Base-by-base conservation (phyloP, 1,140 invertebrate species). In the Ips nitidus region DNA sequence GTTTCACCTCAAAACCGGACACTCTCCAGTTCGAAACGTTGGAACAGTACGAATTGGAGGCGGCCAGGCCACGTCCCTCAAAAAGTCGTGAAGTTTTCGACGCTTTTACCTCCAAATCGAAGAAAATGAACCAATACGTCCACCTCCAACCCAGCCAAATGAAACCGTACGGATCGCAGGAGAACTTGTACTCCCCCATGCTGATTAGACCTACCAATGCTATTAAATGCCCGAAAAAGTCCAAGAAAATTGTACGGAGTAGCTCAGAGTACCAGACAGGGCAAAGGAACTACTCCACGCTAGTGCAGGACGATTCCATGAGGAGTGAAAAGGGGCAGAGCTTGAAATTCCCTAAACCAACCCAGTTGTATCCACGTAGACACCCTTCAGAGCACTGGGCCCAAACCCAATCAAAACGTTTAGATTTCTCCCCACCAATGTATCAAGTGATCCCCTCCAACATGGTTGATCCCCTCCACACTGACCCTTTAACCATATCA, bases 11-110 rank as follows among this genome's bases (percentile, higher is more conserved):
- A 1, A 60, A 55, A 43, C 5, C 50, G 8, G 52, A 69, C n/a
- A 38, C 42, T 3, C 7, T 61, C 41, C 47, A 52, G 52, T 47
- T 3, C 52, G 63, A 71, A 50, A 56, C 53, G 6, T 47, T 66
- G n/a, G 69, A 73, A 58, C 69, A 68, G 55, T 73, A 73, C 40
- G 69, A 73, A 42, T 52, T 73, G 2, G 69, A 73, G 47, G 64
- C 65, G 4, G 64, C 69, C 5, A 63, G 53, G 7, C 72, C 68
- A 2, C 41, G 64, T 36, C 52, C 50, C 2, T 47, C 39, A 5
- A 67, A 71, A 41, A 71, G 66, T 22, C n/a, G 39, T 3, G 63
- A 71, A 2, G 4, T 71, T 7, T 8, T 71, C 8, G 50, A 66
- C 3, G 56, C 55, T 1, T 71, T 71, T 55, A 5, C 2, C 3